Conservation (phyloP, 2,113 vertebrate genomes). For the Ictidomys tridecemlineatus region DNA sequence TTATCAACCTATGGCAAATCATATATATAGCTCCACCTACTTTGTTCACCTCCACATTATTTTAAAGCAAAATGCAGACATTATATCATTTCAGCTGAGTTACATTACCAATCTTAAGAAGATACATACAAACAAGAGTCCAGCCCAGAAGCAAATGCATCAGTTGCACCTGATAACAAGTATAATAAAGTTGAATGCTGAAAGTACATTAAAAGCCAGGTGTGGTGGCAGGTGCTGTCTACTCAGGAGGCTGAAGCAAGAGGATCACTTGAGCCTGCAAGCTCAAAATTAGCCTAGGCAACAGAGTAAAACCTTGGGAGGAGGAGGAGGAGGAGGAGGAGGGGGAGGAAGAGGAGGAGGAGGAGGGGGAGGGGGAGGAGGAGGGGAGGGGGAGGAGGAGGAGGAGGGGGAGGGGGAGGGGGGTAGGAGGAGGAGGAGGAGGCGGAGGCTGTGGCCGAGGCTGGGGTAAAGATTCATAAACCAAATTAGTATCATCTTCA, state of each 20-base stretch:
- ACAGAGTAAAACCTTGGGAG: neutral
- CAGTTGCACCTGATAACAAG: neutral
- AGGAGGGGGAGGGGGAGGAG: too few species aligned
- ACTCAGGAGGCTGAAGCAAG: neutral
- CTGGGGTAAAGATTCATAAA: neutral
- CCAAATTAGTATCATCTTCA: neutral
- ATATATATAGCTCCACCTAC: neutral
- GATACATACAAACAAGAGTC: neutral
- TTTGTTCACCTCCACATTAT: neutral
- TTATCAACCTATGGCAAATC: neutral
- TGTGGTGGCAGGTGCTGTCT: neutral
- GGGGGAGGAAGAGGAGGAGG: too few species aligned
- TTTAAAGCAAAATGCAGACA: slow-evolving; percentile 2
- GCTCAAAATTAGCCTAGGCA: neutral
- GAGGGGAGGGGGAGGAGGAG: too few species aligned
- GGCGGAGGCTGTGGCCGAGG: too few species aligned
- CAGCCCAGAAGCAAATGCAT: neutral
- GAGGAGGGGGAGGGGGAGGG: too few species aligned
- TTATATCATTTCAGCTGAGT: neutral
- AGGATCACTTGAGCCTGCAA: neutral
- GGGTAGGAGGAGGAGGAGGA: too few species aligned
- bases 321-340: too few species aligned
- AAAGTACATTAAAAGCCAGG: neutral
- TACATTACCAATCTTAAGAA: slow-evolving; percentile 36
- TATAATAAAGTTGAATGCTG: neutral